phyloP scores from a whole-genome alignment of 2,113 vertebrate genomes.

The Nansenia antarctica region DNA sequence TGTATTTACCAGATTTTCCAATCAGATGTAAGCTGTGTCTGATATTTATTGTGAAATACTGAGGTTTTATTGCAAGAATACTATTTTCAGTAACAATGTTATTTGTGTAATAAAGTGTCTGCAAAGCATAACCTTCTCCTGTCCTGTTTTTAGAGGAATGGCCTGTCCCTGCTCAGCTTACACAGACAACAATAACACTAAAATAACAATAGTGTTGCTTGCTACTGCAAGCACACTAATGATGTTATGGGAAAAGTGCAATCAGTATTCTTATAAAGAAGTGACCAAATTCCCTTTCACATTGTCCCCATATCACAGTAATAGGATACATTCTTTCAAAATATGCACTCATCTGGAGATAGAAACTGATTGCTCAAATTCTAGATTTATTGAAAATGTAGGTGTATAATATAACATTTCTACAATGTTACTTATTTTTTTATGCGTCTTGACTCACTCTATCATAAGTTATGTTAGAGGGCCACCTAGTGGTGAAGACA shows the following conservation, averaged over 20 bases:
- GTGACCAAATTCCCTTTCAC: neutral
- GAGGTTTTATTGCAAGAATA: conserved; percentile 96
- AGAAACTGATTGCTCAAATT: too few species aligned
- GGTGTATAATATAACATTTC: too few species aligned
- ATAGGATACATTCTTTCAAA: neutral
- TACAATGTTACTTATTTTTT: too few species aligned
- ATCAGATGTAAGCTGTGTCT: conserved; percentile 83
- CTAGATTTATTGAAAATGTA: too few species aligned
- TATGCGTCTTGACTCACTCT: too few species aligned
- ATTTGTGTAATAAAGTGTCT: conserved; percentile 99
- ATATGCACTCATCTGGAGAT: neutral
- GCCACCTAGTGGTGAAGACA: neutral
- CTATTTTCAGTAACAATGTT: conserved; percentile 99
- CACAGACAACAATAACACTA: too few species aligned
- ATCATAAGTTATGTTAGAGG: neutral
- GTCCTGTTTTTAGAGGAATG: conserved; percentile 5
- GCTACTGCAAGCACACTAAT: too few species aligned
- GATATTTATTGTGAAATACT: conserved; percentile 89
- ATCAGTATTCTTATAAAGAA: neutral
- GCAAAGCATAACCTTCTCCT: conserved; percentile 83
- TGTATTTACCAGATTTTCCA: conserved; percentile 73
- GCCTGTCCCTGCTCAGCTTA: neutral
- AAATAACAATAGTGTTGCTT: too few species aligned
- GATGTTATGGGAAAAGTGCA: neutral
- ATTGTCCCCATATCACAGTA: neutral